Evolutionary conservation across 2,797 vertebrate genomes (phyloP).

Genomic region (Bovichtus diacanthus): DNA sequence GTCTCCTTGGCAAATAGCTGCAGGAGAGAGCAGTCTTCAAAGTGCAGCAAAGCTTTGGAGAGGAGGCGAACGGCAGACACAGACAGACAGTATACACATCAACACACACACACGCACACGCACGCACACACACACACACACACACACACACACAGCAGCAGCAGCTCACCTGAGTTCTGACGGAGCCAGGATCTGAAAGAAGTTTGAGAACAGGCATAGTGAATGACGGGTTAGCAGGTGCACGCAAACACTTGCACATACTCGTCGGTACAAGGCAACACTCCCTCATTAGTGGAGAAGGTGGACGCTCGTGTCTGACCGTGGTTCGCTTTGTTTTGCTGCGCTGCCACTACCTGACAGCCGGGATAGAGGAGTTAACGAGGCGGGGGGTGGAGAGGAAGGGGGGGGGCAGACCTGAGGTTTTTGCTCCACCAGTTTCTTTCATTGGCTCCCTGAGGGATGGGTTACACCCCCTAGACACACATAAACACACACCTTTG

Average conservation of each 20-base stretch:
- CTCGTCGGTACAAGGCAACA: constrained; percentile 69
- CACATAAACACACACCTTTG: constrained; percentile 47
- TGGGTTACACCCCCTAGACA: constrained; percentile 70
- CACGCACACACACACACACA: constrained; percentile 21
- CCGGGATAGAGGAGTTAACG: constrained; percentile 75
- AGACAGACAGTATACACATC: constrained; percentile 33
- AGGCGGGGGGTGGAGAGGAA: constrained; percentile 59
- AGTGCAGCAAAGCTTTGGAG: constrained; percentile 68
- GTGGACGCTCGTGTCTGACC: constrained; percentile 71
- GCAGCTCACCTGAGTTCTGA: constrained; percentile 92
- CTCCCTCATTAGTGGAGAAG: constrained; percentile 72
- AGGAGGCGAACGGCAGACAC: constrained; percentile 43
- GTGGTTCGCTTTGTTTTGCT: constrained; percentile 76
- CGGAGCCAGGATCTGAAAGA: constrained; percentile 92
- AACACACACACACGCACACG: constrained; percentile 28
- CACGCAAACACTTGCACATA: constrained; percentile 75
- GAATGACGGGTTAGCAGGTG: constrained; percentile 78
- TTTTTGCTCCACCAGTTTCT: constrained; percentile 83
- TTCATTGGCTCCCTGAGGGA: constrained; percentile 84
- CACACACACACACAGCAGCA: constrained; percentile 1
- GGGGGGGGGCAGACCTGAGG: constrained; percentile 66
- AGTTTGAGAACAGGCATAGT: constrained; percentile 94
- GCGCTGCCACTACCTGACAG: constrained; percentile 83
- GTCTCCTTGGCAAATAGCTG: constrained; percentile 73
- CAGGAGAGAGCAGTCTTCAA: constrained; percentile 71